Base-by-base conservation (phyloP, 2,888 invertebrate species). In the Acronicta alni region DNA sequence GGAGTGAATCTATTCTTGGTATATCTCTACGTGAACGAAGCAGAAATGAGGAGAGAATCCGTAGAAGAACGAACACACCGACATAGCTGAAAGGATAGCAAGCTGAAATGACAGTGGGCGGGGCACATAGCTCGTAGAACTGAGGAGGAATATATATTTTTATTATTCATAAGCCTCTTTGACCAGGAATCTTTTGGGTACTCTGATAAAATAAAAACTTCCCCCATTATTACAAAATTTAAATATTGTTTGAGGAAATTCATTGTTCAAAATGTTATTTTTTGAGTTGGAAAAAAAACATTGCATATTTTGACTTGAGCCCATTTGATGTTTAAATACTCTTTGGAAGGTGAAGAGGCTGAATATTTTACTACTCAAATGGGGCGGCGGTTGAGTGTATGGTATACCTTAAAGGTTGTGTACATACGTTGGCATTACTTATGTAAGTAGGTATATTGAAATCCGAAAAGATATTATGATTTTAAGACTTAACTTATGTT, bases 161-260 rank as follows among this genome's bases (percentile, higher is more conserved):
- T 72, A 54, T 65, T 63, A 58, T 63, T 68, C 61, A 66, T 59
- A 64, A 62, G 46, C 62, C 60, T 44, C 68, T 80, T 77, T 75
- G 62, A 57, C 53, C 52, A 45, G 57, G 44, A 48, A 70, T 67
- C 67, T 43, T 66, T 66, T 52, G 52, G 32, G 20, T 37, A 35
- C 39, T 55, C 18, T 26, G 37, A 62, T 57, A 55, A 66, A 58
- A 72, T 72, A 44, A 59, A 66, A 68, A 66, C 43, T 49, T 55
- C 51, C 47, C 37, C 37, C 44, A 47, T 67, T 60, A 46, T 75
- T 61, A 38, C n/a, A 39, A 55, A n/a, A 53, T 32, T 42, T 32
- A 38, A 73, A 57, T 73, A 35, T 64, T 73, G 23, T 64, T 67
- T 47, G 38, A 15, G 53, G 54, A 59, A 67, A 58, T n/a, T 43